Evolutionary conservation across 2,888 invertebrate species (phyloP).

Genomic region (Drosophila meridionalis): DNA sequence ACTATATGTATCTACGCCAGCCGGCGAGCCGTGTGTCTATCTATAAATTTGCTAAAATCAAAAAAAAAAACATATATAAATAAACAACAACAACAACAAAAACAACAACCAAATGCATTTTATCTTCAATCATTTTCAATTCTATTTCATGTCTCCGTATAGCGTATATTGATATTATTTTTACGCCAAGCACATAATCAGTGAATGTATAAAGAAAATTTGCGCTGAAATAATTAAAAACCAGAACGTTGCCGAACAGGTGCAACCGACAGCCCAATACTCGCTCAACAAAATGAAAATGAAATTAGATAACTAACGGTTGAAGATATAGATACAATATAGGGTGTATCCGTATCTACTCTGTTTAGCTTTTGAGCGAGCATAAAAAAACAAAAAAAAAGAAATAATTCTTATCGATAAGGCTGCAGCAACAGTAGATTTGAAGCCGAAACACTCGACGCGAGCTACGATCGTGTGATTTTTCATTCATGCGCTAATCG

Average conservation of each 20-base stretch:
- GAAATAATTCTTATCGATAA: background rate
- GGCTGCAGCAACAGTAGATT: background rate
- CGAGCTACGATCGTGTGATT: constrained; percentile 59
- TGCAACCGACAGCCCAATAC: background rate
- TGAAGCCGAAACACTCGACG: constrained; percentile 29
- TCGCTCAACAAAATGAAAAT: background rate
- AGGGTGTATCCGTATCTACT: too few species aligned
- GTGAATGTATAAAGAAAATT: constrained; percentile 4
- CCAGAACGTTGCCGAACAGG: background rate
- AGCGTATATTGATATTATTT: constrained; percentile 43
- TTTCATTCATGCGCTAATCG: constrained; percentile 79
- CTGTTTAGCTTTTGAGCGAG: too few species aligned
- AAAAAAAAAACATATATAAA: background rate
- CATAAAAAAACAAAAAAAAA: too few species aligned
- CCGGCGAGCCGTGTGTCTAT: constrained; percentile 17
- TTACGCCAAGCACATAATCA: constrained; percentile 54
- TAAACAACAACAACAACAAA: background rate
- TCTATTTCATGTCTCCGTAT: constrained; percentile 13
- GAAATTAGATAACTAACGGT: background rate
- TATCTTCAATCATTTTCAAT: constrained; percentile 36
- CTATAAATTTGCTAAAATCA: constrained; percentile 40
- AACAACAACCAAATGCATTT: constrained; percentile 39
- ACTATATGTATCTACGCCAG: constrained; percentile 41
- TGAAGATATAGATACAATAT: too few species aligned
- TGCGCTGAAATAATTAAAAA: constrained; percentile 21